A percentile compares a stretch with the other conserved stretches of the same genome.
Evolutionary conservation across 1,140 invertebrate genomes (phyloP).

Genomic region (Ptiloglossa arizonensis): DNA sequence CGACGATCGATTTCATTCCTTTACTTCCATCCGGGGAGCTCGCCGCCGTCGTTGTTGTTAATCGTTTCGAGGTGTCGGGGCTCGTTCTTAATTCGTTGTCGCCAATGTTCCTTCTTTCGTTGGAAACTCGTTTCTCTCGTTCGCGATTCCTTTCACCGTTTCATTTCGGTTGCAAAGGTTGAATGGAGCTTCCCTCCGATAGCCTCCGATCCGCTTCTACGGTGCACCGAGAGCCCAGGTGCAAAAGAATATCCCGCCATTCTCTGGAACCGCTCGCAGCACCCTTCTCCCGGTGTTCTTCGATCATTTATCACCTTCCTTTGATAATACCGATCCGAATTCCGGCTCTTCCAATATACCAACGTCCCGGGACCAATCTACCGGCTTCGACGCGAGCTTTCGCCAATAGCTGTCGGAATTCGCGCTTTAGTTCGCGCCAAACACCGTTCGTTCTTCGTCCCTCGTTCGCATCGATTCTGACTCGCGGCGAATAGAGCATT

Average conservation of each 20-base stretch:
- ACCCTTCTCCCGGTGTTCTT: not conserved
- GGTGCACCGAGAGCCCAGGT: not conserved
- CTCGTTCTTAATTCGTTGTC: not conserved
- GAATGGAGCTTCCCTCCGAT: too few species aligned
- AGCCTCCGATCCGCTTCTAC: not conserved
- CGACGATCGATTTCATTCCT: slow-evolving; percentile 11
- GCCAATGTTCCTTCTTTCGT: not conserved
- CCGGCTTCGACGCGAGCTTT: not conserved
- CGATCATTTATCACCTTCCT: not conserved
- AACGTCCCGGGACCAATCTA: not conserved
- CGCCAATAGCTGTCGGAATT: not conserved
- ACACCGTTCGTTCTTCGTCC: slow-evolving; percentile 10
- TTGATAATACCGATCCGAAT: slow-evolving; percentile 15
- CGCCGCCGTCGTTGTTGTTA: not conserved
- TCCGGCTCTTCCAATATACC: not conserved
- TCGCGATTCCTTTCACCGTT: not conserved
- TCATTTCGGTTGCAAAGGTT: not conserved
- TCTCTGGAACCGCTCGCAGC: not conserved
- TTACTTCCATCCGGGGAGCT: slow-evolving; percentile 20
- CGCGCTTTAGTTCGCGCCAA: slow-evolving; percentile 25
- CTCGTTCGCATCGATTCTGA: slow-evolving; percentile 44
- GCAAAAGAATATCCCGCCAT: slow-evolving; percentile 1
- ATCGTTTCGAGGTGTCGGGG: not conserved
- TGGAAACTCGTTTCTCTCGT: not conserved
- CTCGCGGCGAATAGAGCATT: slow-evolving; percentile 3